Conservation (phyloP, 2,888 invertebrate species). For the Sinopyrophorus schimmeli region DNA sequence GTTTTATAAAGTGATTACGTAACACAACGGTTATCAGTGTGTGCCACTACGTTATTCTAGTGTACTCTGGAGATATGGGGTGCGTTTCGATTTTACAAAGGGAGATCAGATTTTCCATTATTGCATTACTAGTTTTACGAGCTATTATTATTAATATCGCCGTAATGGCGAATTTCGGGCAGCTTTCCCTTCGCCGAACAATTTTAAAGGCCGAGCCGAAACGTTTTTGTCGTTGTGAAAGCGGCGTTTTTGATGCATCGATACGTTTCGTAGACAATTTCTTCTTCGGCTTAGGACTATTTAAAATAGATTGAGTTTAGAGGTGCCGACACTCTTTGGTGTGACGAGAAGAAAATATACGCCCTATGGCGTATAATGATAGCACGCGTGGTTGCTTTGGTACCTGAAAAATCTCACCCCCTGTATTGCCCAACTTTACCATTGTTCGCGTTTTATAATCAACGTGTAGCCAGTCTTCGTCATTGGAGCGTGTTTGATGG, state of each 20-base stretch:
- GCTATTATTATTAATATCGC: too few relatives aligned
- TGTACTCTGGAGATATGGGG: conserved; percentile 38
- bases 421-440: conserved; percentile 34
- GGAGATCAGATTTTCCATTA: conserved; percentile 30
- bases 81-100: conserved; percentile 19
- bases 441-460: conserved; percentile 38
- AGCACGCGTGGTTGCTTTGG: conserved; percentile 36
- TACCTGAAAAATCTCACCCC: conserved; percentile 36
- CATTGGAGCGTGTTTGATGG: conserved; percentile 36
- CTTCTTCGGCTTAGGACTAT: conserved; percentile 36
- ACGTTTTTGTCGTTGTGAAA: too few relatives aligned
- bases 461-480: conserved; percentile 33
- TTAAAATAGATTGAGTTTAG: conserved; percentile 31
- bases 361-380: conserved; percentile 33
- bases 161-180: too few relatives aligned
- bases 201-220: too few relatives aligned
- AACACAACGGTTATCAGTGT: conserved; percentile 56
- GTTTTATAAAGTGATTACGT: conserved; percentile 81
- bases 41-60: conserved; percentile 43
- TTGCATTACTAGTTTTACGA: too few relatives aligned
- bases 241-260: conserved; percentile 35
- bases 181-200: too few relatives aligned
- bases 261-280: conserved; percentile 35
- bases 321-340: conserved; percentile 35
- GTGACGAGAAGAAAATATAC: conserved; percentile 30